Evolutionary conservation across 2,113 vertebrate genomes (phyloP).

Genomic region (Lepus europaeus): DNA sequence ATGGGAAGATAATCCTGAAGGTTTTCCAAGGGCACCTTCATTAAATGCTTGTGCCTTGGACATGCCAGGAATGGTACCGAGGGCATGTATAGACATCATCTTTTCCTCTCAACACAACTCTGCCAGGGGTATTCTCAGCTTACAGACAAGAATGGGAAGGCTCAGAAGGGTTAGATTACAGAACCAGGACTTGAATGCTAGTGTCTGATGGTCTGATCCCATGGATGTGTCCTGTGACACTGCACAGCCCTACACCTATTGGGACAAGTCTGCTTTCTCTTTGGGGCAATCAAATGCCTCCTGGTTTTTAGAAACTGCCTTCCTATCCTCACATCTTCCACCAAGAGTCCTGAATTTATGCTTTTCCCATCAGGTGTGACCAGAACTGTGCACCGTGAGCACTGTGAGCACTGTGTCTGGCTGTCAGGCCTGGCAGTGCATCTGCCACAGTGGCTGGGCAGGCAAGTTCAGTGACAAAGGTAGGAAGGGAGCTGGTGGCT

Average conservation of each 20-base stretch:
- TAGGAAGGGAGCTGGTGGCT: slow-evolving; percentile 63
- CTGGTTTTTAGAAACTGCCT: background rate
- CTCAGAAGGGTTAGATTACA: background rate
- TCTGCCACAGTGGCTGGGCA: slow-evolving; percentile 93
- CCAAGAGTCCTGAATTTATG: slow-evolving; percentile 4
- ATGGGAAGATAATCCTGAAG: background rate
- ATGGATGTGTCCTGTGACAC: background rate
- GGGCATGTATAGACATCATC: background rate
- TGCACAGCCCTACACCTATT: background rate
- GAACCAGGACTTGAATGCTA: background rate
- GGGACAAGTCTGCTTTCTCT: background rate
- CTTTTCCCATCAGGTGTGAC: slow-evolving; percentile 91
- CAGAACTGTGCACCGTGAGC: slow-evolving; percentile 95
- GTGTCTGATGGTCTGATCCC: background rate
- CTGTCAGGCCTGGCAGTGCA: slow-evolving; percentile 98
- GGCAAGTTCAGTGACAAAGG: slow-evolving; percentile 98
- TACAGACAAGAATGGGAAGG: background rate
- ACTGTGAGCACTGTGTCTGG: slow-evolving; percentile 92
- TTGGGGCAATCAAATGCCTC: background rate
- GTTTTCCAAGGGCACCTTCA: slow-evolving; percentile 56
- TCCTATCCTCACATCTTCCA: background rate
- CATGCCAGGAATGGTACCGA: background rate
- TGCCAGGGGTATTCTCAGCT: background rate
- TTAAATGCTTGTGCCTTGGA: background rate
- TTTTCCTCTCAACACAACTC: background rate